phyloP scores from a whole-genome alignment of 2,113 vertebrate genomes.

The Corythornis vintsioides region DNA sequence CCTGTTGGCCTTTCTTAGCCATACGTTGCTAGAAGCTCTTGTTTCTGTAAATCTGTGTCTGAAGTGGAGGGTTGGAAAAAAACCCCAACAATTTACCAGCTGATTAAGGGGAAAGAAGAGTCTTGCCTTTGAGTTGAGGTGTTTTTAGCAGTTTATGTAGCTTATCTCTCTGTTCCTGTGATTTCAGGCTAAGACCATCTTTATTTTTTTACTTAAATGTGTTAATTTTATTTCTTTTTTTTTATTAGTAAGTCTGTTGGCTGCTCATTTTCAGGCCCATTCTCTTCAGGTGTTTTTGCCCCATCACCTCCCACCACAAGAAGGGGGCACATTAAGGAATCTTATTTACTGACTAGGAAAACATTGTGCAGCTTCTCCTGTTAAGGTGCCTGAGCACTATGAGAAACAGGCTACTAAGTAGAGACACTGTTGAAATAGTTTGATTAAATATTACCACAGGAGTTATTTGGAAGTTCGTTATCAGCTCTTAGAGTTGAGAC shows the following conservation, averaged over 20 bases:
- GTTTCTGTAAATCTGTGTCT: neutral
- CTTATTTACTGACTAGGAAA: neutral
- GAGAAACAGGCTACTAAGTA: neutral
- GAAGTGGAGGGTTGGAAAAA: fast-evolving
- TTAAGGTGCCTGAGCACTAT: neutral
- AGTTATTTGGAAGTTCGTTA: neutral
- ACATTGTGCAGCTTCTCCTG: neutral
- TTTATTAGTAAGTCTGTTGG: neutral
- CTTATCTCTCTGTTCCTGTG: neutral
- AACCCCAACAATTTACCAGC: neutral
- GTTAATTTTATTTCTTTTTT: neutral
- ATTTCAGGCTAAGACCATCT: neutral
- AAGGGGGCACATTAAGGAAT: neutral
- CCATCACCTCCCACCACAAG: neutral
- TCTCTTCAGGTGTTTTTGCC: neutral
- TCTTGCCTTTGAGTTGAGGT: fast-evolving
- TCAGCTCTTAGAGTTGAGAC: neutral
- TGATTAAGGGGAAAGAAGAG: neutral
- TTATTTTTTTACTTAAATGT: neutral
- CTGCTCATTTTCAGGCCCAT: neutral
- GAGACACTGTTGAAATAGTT: neutral
- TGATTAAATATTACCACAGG: neutral
- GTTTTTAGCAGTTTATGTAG: neutral
- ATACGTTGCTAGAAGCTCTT: neutral
- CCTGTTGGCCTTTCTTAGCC: neutral